Evolutionary conservation across 2,113 vertebrate species (phyloP).

Genomic region (Heliornis fulica): DNA sequence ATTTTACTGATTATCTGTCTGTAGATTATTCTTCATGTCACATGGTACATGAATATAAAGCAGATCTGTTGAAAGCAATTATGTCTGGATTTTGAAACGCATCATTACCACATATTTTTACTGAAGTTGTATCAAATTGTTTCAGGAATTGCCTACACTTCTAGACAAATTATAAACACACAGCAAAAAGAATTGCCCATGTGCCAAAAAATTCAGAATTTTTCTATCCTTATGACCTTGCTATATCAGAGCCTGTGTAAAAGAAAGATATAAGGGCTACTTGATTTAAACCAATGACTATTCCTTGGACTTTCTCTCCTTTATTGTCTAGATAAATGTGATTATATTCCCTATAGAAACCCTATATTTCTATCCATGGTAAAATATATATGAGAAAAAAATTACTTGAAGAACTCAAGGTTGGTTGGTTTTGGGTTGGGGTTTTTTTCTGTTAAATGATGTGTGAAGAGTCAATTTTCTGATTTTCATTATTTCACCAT

Average conservation of each 20-base stretch:
- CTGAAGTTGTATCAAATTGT: background rate
- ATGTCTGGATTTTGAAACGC: background rate
- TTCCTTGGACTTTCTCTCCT: background rate
- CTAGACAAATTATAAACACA: background rate
- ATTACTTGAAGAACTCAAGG: background rate
- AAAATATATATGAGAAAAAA: background rate
- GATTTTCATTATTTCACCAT: background rate
- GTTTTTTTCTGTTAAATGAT: background rate
- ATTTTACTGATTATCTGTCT: background rate
- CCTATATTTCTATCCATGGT: background rate
- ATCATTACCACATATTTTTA: background rate
- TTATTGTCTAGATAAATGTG: background rate
- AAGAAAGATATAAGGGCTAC: background rate
- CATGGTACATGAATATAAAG: background rate
- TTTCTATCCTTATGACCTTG: background rate
- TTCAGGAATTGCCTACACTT: background rate
- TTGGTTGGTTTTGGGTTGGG: fast-evolving
- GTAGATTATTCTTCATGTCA: background rate
- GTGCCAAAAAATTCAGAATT: background rate
- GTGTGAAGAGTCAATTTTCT: background rate
- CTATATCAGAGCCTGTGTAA: background rate
- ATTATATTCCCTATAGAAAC: background rate
- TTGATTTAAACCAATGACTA: background rate
- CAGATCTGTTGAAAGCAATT: background rate
- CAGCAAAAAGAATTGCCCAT: background rate